Base-by-base conservation (phyloP, 2,797 vertebrate genomes). In the Gymnoscopelus microlampas region DNA sequence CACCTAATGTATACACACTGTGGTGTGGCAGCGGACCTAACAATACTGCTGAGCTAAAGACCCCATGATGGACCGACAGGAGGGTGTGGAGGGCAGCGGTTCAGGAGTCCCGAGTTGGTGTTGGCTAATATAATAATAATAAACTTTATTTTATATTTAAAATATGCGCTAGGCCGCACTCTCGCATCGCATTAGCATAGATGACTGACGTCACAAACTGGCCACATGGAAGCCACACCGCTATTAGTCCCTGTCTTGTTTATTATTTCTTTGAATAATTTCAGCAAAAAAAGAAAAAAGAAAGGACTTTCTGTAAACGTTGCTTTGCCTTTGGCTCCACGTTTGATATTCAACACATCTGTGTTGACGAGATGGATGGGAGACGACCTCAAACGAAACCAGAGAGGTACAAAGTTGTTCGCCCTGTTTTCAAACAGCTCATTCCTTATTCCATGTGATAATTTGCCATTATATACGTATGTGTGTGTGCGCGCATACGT, bases 381-480 rank as follows among this genome's bases (percentile, higher is more conserved):
- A 83, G 70, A 75, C 74, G 70, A 76, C 74, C 74, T 75, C 74
- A 63, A 71, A 29, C 65, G 70, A 70, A 75, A 71, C 59, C 66
- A 66, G 56, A 48, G 59, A 76, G 75, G 81, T 63, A 74, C 77
- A 78, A 78, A 79, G 58, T 87, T 81, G 70, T 84, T 88, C 75
- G 0, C 65, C 47, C 24, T 76, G 74, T 89, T 85, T 81, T 86
- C 83, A 82, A 83, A 81, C 82, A 77, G 79, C 81, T 89, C 84
- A 89, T 90, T 82, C 83, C 70, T 65, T 87, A 76, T 81, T 85
- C 84, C 82, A 82, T 76, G 84, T 84, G 81, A 84, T 87, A 78
- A 84, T 88, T 88, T 79, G 81, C 78, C 79, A 70, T 81, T 73
- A 68, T 80, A n/a, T 51, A 26, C n/a, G 32, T 29, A 2, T 29